Conservation (phyloP, 2,888 invertebrate genomes). For the Drosophila subsilvestris region DNA sequence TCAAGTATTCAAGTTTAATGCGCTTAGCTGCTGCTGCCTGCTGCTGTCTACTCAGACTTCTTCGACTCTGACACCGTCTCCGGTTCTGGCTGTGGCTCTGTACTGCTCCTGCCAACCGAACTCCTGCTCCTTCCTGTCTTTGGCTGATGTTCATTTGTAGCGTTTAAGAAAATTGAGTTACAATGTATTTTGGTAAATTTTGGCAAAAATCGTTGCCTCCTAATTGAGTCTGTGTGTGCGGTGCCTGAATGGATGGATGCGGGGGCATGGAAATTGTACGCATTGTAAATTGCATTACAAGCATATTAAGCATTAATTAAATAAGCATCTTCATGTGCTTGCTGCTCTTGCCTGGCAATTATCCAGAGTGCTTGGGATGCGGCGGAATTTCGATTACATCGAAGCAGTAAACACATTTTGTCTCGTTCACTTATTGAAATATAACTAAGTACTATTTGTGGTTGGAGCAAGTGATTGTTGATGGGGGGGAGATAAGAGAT, state of each 20-base stretch:
- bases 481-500: too few species aligned
- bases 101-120: slow-evolving; percentile 3
- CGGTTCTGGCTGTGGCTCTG: slow-evolving; percentile 26
- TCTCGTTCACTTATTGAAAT: neutral
- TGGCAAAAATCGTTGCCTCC: slow-evolving; percentile 46
- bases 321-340: slow-evolving; percentile 15
- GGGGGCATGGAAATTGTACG: too few species aligned
- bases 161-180: slow-evolving; percentile 66
- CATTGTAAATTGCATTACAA: slow-evolving; percentile 47
- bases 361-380: slow-evolving; percentile 11
- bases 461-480: neutral
- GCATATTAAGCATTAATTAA: slow-evolving; percentile 59
- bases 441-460: neutral
- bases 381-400: slow-evolving; percentile 2
- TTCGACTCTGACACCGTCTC: slow-evolving; percentile 21
- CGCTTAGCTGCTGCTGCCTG: slow-evolving; percentile 58
- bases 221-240: slow-evolving; percentile 55
- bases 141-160: slow-evolving; percentile 30
- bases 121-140: slow-evolving; percentile 1
- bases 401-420: neutral
- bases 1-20: slow-evolving; percentile 67
- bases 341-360: slow-evolving; percentile 1
- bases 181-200: slow-evolving; percentile 57
- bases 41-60: neutral
- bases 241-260: too few species aligned